A percentile compares a stretch with the other conserved stretches of the same genome.
phyloP scores from a whole-genome alignment of 2,797 vertebrate species.

The Melopsittacus undulatus region DNA sequence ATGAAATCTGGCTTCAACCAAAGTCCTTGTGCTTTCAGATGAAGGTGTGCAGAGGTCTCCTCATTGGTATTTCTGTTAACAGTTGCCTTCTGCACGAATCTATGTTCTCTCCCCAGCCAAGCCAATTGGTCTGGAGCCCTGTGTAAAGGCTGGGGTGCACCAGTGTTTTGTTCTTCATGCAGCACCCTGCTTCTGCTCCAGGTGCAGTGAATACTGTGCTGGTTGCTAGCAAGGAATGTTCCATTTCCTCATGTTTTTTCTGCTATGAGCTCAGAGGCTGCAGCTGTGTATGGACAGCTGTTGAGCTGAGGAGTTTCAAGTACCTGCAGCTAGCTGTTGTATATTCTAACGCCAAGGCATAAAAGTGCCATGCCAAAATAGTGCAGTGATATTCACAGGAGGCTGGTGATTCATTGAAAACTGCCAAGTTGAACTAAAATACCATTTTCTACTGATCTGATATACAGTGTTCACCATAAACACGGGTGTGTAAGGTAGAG shows the following conservation, averaged over 20 bases:
- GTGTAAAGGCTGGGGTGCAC: neutral
- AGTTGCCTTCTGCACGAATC: fast-evolving
- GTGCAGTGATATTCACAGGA: neutral
- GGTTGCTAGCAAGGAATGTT: neutral
- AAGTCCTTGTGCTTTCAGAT: neutral
- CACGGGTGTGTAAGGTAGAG: neutral
- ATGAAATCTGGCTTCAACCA: neutral
- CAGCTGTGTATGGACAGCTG: neutral
- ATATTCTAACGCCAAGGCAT: neutral
- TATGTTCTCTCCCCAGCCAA: too few relatives aligned
- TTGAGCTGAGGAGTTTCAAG: neutral
- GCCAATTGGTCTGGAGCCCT: fast-evolving
- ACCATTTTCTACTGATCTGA: neutral
- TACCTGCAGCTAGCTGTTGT: neutral
- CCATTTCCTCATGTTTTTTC: neutral
- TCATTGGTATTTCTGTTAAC: neutral
- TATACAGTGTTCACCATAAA: neutral
- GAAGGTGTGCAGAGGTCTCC: neutral
- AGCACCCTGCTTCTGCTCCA: neutral
- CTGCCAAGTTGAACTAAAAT: neutral
- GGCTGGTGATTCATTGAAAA: neutral
- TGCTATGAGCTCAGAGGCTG: neutral
- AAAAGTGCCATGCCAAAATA: neutral
- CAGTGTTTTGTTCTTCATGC: neutral
- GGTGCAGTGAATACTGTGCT: neutral